Base-by-base conservation (phyloP, 2,797 vertebrate species). In the Ficedula albicollis region DNA sequence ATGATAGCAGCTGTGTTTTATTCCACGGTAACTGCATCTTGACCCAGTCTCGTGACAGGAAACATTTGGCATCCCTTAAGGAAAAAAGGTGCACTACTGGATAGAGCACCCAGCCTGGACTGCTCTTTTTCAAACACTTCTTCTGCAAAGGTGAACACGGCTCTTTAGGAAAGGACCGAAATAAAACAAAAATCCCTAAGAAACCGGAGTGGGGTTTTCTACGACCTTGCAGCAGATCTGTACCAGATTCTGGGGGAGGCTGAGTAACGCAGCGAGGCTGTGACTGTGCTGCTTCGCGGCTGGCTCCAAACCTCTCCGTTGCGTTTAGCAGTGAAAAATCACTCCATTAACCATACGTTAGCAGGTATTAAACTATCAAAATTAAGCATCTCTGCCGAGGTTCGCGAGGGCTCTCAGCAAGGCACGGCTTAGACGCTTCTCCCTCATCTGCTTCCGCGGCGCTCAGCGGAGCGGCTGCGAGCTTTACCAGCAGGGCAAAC, bases 401-500 rank as follows among this genome's bases (percentile, higher is more conserved):
- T 46, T 78, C 41, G 44, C 38, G n/a, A 85, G 87, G 84, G 87
- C 72, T 77, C 89, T 16, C 91, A 39, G 94, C 81, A 74, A 85
- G 90, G 89, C 72, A 4, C 27, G 41, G 90, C 89, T 96, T 51
- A 91, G 83, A 30, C 32, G 52, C 83, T 85, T 85, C 90, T 93
- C 84, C 51, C 89, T 91, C 90, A 74, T 87, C 80, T 27, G 92
- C 87, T 66, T 91, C 89, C 19, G 76, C 9, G 26, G 80, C 6
- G 70, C 34, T 90, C 91, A 72, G 89, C 90, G 95, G 49, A 77
- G 93, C 89, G 58, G 93, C 93, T 88, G 80, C 88, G 36, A 89
- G 95, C 94, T 91, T 52, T 59, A 96, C 75, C 89, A 84, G 88
- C 92, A 92, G 93, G 95, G 92, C 95, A 67, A 84, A 83, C 77